Evolutionary conservation across 2,113 vertebrate genomes (phyloP).

Genomic region (Setophaga petechia): DNA sequence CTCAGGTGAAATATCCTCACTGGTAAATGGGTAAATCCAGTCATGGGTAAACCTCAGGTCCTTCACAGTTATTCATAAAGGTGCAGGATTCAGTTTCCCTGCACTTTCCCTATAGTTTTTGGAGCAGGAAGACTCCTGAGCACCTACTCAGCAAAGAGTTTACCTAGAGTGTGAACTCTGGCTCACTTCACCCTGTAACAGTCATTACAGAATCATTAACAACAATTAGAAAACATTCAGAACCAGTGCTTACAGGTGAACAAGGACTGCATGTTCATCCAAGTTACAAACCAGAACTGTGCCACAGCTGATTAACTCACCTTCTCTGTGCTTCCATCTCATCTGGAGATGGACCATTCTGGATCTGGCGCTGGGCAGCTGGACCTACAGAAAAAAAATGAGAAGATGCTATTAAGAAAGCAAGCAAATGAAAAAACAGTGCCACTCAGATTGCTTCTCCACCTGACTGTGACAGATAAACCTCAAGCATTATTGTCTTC

Average conservation of each 20-base stretch:
- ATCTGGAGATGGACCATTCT: slow-evolving; percentile 93
- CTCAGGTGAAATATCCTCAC: not conserved
- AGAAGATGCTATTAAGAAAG: not conserved
- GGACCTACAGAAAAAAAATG: slow-evolving; percentile 81
- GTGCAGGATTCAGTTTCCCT: not conserved
- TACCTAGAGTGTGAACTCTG: not conserved
- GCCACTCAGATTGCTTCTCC: not conserved
- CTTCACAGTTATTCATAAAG: not conserved
- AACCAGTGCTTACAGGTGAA: not conserved
- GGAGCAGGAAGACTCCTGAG: not conserved
- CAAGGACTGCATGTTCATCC: not conserved
- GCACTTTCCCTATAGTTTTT: not conserved
- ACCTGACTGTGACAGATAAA: not conserved
- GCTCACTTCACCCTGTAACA: not conserved
- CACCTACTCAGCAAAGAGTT: not conserved
- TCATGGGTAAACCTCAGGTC: not conserved
- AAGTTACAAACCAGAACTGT: not conserved
- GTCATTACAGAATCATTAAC: not conserved
- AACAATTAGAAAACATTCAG: not conserved
- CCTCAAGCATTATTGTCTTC: not conserved
- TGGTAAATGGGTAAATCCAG: not conserved
- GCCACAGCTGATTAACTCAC: slow-evolving; percentile 55
- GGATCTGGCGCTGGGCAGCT: slow-evolving; percentile 87
- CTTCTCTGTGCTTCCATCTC: slow-evolving; percentile 94
- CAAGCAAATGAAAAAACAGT: not conserved